Percentiles rank a stretch among this genome's conserved stretches.
Evolutionary conservation across 2,113 vertebrate genomes (phyloP).

Genomic region (Amblyornis subalaris): DNA sequence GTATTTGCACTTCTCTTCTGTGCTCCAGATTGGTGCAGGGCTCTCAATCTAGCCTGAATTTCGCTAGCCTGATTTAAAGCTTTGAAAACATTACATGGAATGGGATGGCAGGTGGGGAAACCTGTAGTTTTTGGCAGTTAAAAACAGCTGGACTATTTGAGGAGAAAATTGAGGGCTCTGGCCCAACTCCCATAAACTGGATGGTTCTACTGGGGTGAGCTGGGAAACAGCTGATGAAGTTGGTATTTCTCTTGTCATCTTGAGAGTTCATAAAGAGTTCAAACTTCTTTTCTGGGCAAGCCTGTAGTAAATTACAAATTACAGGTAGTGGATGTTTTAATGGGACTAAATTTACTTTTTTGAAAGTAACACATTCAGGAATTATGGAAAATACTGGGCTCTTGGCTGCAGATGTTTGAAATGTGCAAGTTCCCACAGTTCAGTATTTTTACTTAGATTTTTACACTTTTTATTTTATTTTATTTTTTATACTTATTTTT

Average conservation of each 20-base stretch:
- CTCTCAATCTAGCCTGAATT: not conserved
- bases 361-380: not conserved
- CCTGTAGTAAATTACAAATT: not conserved
- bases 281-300: not conserved
- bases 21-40: not conserved
- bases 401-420: not conserved
- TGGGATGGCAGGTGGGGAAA: not conserved
- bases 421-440: not conserved
- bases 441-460: not conserved
- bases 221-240: not conserved
- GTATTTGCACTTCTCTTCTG: not conserved
- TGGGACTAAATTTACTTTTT: not conserved
- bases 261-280: not conserved
- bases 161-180: not conserved
- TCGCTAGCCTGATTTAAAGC: not conserved
- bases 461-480: not conserved
- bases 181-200: not conserved
- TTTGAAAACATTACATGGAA: not conserved
- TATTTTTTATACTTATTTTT: not conserved
- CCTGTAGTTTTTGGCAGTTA: not conserved
- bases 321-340: not conserved
- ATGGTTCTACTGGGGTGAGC: not conserved
- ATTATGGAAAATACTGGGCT: not conserved
- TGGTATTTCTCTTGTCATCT: not conserved
- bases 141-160: not conserved